Conservation (phyloP, 2,888 invertebrate species). For the Argyresthia albistria region DNA sequence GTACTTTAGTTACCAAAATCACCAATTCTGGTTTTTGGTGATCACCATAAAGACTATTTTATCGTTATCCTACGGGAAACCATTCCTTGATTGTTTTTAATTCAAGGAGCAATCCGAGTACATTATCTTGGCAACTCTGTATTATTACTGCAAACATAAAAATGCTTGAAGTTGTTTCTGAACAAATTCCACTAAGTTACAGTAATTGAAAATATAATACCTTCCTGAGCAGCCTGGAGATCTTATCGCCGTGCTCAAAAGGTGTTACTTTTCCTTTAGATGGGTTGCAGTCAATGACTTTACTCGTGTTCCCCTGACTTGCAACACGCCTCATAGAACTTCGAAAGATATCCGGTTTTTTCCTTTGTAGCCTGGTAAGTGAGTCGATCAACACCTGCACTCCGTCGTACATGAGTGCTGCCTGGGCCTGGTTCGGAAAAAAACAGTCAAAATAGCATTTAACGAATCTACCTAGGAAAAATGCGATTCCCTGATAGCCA, state of each 20-base stretch:
- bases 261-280: slow-evolving; percentile 81
- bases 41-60: no score
- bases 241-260: slow-evolving; percentile 91
- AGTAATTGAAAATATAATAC: slow-evolving; percentile 39
- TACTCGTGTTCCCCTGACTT: slow-evolving; percentile 72
- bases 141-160: no score
- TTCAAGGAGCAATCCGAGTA: no score
- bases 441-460: neutral
- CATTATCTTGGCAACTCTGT: no score
- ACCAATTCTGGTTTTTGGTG: no score
- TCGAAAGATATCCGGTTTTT: slow-evolving; percentile 84
- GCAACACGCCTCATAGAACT: slow-evolving; percentile 60
- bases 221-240: slow-evolving; percentile 85
- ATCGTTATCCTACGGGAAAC: no score
- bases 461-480: neutral
- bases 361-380: slow-evolving; percentile 85
- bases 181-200: no score
- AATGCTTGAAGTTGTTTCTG: no score
- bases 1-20: no score
- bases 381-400: slow-evolving; percentile 91
- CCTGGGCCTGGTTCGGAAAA: slow-evolving; percentile 81
- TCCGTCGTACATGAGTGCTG: slow-evolving; percentile 95
- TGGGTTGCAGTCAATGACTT: slow-evolving; percentile 85
- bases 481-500: neutral
- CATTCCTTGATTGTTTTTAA: no score